phyloP scores from a whole-genome alignment of 2,888 invertebrate species.

The Vandiemenella viatica region DNA sequence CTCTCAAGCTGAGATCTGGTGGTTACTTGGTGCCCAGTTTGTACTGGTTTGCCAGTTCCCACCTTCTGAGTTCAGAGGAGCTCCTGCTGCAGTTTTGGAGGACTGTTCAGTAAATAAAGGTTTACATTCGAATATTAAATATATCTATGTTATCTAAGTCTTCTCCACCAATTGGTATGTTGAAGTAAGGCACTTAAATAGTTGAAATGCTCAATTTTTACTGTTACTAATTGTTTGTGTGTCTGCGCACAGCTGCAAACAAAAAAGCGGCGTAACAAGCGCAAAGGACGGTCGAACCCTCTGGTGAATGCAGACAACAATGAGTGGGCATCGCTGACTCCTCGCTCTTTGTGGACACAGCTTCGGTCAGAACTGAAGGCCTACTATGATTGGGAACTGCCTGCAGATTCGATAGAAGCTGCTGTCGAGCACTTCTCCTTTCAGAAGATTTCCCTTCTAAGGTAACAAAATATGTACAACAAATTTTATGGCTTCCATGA shows the following conservation, averaged over 20 bases:
- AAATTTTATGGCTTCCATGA: too few species aligned
- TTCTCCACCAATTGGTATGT: not conserved
- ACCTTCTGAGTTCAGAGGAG: too few species aligned
- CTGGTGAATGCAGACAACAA: conserved; percentile 38
- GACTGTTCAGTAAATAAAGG: not conserved
- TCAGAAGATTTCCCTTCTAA: conserved; percentile 74
- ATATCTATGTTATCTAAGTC: not conserved
- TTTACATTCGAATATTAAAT: not conserved
- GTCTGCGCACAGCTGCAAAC: not conserved
- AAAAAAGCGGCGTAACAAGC: conserved; percentile 38
- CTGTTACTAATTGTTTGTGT: not conserved
- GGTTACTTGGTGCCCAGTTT: too few species aligned
- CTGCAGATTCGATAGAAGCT: conserved; percentile 62
- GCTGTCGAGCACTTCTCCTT: conserved; percentile 61
- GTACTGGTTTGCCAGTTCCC: too few species aligned
- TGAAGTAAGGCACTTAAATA: not conserved
- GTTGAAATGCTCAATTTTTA: not conserved
- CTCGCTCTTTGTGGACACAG: conserved; percentile 76
- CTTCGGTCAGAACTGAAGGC: conserved; percentile 66
- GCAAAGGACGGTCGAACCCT: conserved; percentile 38
- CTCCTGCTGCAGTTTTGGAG: too few species aligned
- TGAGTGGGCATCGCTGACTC: conserved; percentile 80
- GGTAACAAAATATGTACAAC: conserved; percentile 26
- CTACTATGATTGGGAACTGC: conserved; percentile 81
- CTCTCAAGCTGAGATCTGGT: too few species aligned